Percentiles rank a stretch among this genome's conserved stretches.
Evolutionary conservation across 2,888 invertebrate species (phyloP).

Genomic region (Agrotis segetum): DNA sequence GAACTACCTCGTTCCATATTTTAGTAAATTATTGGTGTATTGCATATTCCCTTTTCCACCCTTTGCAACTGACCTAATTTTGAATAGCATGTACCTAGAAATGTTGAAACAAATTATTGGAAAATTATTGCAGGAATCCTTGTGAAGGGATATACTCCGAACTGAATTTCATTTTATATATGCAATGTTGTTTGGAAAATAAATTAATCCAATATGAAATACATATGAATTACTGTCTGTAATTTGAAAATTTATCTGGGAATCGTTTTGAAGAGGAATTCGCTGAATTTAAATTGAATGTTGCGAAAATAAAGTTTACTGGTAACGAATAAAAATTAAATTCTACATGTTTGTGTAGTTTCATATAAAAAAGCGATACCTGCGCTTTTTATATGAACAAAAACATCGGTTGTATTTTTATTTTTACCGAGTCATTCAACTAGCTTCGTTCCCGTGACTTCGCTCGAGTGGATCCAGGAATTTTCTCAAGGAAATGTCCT

Average conservation of each 20-base stretch:
- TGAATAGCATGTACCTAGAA: neutral
- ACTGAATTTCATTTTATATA: neutral
- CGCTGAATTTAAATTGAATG: neutral
- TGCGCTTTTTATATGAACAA: too few species aligned
- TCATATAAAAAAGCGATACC: neutral
- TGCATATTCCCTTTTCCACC: neutral
- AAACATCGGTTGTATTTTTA: neutral
- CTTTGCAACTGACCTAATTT: slow-evolving; percentile 26
- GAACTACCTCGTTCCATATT: slow-evolving; percentile 13
- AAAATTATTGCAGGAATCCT: neutral
- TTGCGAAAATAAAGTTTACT: neutral
- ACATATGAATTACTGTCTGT: neutral
- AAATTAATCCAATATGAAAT: neutral
- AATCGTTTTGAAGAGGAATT: neutral
- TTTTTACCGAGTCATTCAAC: neutral
- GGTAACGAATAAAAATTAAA: neutral
- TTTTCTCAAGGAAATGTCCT: neutral
- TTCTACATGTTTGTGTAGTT: neutral
- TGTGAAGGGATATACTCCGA: neutral
- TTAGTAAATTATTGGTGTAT: slow-evolving; percentile 6
- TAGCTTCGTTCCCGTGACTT: too few species aligned
- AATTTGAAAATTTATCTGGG: neutral
- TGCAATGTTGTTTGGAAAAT: neutral
- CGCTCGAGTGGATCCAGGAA: neutral
- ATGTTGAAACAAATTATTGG: neutral